phyloP scores from a whole-genome alignment of 2,888 invertebrate species.

The Slavum lentiscoides region DNA sequence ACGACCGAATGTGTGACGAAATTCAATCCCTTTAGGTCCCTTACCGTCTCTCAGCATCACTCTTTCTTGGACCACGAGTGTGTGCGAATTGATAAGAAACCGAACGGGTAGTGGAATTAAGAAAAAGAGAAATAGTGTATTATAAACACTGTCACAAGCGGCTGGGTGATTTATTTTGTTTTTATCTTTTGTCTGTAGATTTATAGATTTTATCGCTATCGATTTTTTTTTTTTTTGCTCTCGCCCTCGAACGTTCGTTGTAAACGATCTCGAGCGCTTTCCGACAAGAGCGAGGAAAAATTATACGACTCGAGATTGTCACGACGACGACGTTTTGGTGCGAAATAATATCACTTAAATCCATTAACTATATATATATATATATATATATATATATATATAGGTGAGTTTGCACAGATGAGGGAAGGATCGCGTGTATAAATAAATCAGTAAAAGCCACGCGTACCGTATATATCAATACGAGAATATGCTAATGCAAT shows the following conservation, averaged over 20 bases:
- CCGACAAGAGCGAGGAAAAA: too few species aligned
- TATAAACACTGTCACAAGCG: constrained; percentile 16
- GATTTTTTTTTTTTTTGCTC: constrained; percentile 3
- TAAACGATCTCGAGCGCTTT: not conserved
- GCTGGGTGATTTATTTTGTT: constrained; percentile 35
- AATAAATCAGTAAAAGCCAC: too few species aligned
- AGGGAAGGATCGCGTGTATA: too few species aligned
- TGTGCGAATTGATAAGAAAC: constrained; percentile 24
- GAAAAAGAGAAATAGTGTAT: constrained; percentile 4
- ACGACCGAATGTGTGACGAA: constrained; percentile 40
- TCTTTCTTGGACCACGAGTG: not conserved
- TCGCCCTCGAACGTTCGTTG: not conserved
- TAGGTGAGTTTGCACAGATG: too few species aligned
- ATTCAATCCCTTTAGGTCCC: constrained; percentile 36
- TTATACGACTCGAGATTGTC: too few species aligned
- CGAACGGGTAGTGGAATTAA: constrained; percentile 8
- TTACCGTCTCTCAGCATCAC: not conserved
- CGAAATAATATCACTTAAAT: constrained; percentile 8
- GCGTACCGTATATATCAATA: too few species aligned
- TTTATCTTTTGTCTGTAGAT: not conserved
- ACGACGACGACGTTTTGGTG: not conserved
- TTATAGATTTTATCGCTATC: too few species aligned
- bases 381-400: too few species aligned
- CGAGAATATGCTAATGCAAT: too few species aligned
- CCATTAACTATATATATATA: not conserved